A percentile compares a stretch with the other conserved stretches of the same genome.
phyloP scores from a whole-genome alignment of 2,797 vertebrate species.

The Lepus oiostolus region DNA sequence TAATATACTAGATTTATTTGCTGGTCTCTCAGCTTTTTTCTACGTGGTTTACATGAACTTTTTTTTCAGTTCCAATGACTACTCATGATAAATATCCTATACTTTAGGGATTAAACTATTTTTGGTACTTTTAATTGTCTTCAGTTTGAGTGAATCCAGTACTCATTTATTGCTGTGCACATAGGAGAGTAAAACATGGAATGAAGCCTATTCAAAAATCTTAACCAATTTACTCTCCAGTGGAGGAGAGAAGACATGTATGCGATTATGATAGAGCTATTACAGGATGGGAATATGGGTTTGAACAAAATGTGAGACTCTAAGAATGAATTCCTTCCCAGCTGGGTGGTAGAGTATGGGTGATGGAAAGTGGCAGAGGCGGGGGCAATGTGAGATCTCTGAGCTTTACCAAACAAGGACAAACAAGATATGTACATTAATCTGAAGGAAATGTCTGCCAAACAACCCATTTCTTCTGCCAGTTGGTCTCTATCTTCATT shows the following conservation, averaged over 20 bases:
- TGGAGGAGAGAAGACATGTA: background rate
- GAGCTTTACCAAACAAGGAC: conserved; percentile 50
- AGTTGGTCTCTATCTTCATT: conserved; percentile 59
- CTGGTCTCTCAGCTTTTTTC: conserved; percentile 45
- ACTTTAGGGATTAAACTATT: background rate
- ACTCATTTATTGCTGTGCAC: conserved; percentile 36
- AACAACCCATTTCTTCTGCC: conserved; percentile 47
- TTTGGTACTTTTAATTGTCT: conserved; percentile 55
- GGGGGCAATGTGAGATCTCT: background rate
- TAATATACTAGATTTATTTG: background rate
- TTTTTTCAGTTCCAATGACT: conserved; percentile 47
- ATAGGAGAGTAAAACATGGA: conserved; percentile 29
- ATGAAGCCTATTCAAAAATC: conserved; percentile 12
- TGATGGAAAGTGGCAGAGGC: background rate
- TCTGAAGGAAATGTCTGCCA: conserved; percentile 27
- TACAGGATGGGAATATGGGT: background rate
- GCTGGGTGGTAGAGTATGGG: background rate
- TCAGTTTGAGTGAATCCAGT: conserved; percentile 20
- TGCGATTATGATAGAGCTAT: background rate
- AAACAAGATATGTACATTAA: conserved; percentile 29
- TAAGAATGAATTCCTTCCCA: conserved; percentile 8
- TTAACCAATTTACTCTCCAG: conserved; percentile 30
- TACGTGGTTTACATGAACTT: background rate
- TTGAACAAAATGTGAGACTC: too few species aligned
- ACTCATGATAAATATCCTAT: conserved; percentile 35